Evolutionary conservation across 2,113 vertebrate species (phyloP).

Genomic region (Choloepus hoffmanni): DNA sequence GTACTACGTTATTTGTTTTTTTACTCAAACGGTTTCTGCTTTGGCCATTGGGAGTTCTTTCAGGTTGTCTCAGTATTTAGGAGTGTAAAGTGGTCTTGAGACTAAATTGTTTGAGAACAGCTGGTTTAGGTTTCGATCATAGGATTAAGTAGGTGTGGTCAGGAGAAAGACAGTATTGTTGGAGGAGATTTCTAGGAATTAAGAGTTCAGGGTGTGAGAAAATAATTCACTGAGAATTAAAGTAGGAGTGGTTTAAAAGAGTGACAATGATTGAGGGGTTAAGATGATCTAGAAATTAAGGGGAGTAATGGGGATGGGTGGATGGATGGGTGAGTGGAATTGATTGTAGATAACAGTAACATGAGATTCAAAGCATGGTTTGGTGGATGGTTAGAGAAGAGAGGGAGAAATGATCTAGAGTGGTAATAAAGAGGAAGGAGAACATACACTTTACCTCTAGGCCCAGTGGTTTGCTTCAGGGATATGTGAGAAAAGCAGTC

Average conservation of each 20-base stretch:
- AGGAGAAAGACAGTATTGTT: not conserved
- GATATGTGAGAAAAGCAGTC: not conserved
- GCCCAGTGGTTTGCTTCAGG: not conserved
- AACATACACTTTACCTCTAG: not conserved
- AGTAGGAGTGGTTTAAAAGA: not conserved
- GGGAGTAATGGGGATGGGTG: not conserved
- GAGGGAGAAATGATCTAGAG: not conserved
- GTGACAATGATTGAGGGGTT: not conserved
- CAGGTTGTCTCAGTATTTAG: too few species aligned
- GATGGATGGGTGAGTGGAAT: not conserved
- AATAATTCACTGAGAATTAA: constrained; percentile 17
- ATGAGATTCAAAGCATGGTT: not conserved
- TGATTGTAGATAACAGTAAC: not conserved
- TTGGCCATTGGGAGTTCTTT: too few species aligned
- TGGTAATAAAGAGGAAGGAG: not conserved
- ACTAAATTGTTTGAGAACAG: not conserved
- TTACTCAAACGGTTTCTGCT: too few species aligned
- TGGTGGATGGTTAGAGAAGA: not conserved
- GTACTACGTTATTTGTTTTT: too few species aligned
- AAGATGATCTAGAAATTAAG: not conserved
- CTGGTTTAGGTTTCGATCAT: not conserved
- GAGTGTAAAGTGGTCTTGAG: too few species aligned
- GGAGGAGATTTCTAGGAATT: constrained; percentile 2
- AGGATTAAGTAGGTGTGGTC: not conserved
- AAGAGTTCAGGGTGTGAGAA: not conserved